Evolutionary conservation across 1,140 invertebrate genomes (phyloP), one percentile per base, ranked within the genome.

Genomic region (Leptinotarsa lineolata): DNA sequence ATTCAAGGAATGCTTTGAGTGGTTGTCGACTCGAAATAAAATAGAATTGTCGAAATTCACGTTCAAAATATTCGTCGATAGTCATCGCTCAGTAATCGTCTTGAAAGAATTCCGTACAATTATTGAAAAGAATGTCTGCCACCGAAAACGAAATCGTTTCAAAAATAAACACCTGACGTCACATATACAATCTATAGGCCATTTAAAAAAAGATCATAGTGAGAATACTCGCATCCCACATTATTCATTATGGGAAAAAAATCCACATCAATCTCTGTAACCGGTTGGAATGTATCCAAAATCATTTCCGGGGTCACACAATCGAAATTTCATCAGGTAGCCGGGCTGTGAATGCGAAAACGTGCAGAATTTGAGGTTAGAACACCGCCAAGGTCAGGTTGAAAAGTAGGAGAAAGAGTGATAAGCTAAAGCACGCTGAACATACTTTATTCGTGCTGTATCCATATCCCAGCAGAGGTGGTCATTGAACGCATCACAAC

Each of bases 351-450:
- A 69, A 67, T 46, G 71, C 63, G 18, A 30, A 67, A 73, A 73
- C 72, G 73, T 74, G 73, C 73, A 22, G 45, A 48, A 46, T 68
- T 74, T 67, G 68, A 67, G 70, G 74, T 72, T 68, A 72, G 61
- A 58, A n/a, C 24, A 16, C 22, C 64, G 64, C 54, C 72, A 73
- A 73, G 72, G 72, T 65, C 72, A 60, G 48, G 70, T 61, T 48
- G 66, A 46, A 39, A 30, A 48, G 30, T 68, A 46, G 45, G 66
- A 68, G 66, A 48, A 68, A 48, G 20, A 68, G 66, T 46, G 45
- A 18, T 45, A 68, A 68, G 66, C 66, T 22, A 68, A 45, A 68
- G 45, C 39, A 45, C 30, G 39, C 20, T 68, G 16, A 68, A 68
- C 66, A 68, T 68, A 68, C 66, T 68, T 68, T 48, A 68, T 46